Conservation (phyloP, 2,797 vertebrate genomes). For the Chanos chanos region DNA sequence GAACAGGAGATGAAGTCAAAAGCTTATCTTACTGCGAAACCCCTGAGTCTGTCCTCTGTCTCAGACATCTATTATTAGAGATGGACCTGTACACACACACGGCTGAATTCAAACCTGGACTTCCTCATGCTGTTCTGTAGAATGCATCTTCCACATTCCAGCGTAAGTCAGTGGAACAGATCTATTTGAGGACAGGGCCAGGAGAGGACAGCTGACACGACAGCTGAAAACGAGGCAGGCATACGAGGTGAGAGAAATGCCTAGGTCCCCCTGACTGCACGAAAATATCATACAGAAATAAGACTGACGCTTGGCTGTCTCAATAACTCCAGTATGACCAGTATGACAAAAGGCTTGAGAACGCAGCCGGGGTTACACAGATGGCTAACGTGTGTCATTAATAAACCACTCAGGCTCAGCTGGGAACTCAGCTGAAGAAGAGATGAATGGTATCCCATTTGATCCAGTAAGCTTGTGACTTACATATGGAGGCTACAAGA, state of each 20-base stretch:
- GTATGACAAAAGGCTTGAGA: no score
- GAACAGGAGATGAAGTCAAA: no score
- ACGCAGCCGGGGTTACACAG: no score
- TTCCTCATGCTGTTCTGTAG: conserved; percentile 23
- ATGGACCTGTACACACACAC: background rate
- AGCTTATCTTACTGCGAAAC: no score
- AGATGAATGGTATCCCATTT: no score
- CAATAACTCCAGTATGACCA: background rate
- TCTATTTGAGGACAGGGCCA: conserved; percentile 22
- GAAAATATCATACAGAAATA: conserved; percentile 20
- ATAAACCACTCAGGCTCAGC: no score
- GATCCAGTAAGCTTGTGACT: no score
- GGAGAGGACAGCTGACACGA: conserved; percentile 21
- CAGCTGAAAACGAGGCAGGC: conserved; percentile 11
- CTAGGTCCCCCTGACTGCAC: background rate
- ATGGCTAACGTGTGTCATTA: no score
- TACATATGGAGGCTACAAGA: no score
- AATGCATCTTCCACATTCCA: conserved; percentile 24
- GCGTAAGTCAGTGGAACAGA: conserved; percentile 8
- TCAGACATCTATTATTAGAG: background rate
- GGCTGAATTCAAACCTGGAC: conserved; percentile 4
- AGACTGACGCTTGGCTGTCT: conserved; percentile 2
- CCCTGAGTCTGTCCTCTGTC: background rate
- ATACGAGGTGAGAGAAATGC: background rate
- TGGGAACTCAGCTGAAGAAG: no score